Evolutionary conservation across 2,888 invertebrate genomes (phyloP).

Genomic region (Drosophila multiciliata): DNA sequence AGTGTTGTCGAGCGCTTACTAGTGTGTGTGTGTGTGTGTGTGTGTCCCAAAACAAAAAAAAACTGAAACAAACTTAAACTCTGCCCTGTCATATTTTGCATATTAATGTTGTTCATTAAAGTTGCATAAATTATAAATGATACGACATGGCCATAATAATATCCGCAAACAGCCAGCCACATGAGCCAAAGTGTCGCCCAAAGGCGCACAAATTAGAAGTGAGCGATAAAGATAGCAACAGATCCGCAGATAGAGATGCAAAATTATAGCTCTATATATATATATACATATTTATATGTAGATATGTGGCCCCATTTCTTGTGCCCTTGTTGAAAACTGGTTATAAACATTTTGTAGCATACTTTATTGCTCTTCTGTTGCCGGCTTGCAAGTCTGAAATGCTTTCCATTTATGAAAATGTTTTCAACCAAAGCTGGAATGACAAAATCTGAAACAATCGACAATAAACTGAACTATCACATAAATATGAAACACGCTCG

Average conservation of each 20-base stretch:
- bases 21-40: conserved; percentile 7
- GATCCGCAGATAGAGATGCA: not conserved
- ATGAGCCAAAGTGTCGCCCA: conserved; percentile 30
- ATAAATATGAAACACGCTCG: conserved; percentile 27
- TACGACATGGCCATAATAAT: conserved; percentile 41
- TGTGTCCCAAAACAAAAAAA: conserved; percentile 9
- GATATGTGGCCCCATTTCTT: conserved; percentile 11
- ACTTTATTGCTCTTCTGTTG: conserved; percentile 12
- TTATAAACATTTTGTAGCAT: conserved; percentile 29
- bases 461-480: conserved; percentile 9
- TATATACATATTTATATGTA: not conserved
- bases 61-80: conserved; percentile 22
- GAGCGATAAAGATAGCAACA: conserved; percentile 1
- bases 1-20: conserved; percentile 62
- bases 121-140: conserved; percentile 77
- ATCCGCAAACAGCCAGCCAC: conserved; percentile 21
- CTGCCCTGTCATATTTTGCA: conserved; percentile 60
- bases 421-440: conserved; percentile 20
- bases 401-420: conserved; percentile 34
- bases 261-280: not conserved
- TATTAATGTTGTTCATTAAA: conserved; percentile 80
- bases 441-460: conserved; percentile 33
- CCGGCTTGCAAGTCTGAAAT: conserved; percentile 35
- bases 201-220: conserved; percentile 7
- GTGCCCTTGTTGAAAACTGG: conserved; percentile 29